Conservation (phyloP, 2,888 invertebrate genomes). For the Brenthis hecate region DNA sequence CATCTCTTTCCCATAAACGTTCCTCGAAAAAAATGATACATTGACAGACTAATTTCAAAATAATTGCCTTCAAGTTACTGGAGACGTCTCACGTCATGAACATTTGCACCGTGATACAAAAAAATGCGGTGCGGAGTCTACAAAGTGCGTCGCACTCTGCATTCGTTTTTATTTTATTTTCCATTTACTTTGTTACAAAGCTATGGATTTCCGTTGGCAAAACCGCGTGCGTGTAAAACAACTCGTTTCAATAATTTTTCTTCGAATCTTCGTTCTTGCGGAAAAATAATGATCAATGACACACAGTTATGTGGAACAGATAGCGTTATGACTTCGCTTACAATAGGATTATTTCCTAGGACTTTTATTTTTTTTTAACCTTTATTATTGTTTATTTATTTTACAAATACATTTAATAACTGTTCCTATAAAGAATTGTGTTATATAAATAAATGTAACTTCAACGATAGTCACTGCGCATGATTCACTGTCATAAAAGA, state of each 20-base stretch:
- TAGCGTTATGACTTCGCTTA: slow-evolving; percentile 8
- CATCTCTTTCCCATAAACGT: slow-evolving; percentile 18
- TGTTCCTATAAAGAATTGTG: too few species aligned
- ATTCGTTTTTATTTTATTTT: slow-evolving; percentile 41
- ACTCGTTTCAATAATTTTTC: slow-evolving; percentile 44
- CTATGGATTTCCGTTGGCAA: slow-evolving; percentile 46
- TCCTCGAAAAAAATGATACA: slow-evolving; percentile 31
- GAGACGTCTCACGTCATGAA: slow-evolving; percentile 40
- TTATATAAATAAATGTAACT: background rate
- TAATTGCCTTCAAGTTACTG: slow-evolving; percentile 42
- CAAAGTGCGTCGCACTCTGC: slow-evolving; percentile 48
- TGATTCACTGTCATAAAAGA: slow-evolving; percentile 52
- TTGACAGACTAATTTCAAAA: slow-evolving; percentile 42
- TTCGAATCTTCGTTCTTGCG: slow-evolving; percentile 39
- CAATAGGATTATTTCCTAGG: background rate
- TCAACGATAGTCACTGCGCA: slow-evolving; percentile 40
- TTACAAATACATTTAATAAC: too few species aligned
- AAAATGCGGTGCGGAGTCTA: slow-evolving; percentile 40
- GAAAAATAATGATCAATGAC: slow-evolving; percentile 40
- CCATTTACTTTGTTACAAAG: slow-evolving; percentile 38
- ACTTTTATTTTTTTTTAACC: too few species aligned
- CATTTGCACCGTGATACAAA: slow-evolving; percentile 40
- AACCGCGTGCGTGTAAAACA: slow-evolving; percentile 40
- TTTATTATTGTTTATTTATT: too few species aligned
- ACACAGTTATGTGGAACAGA: slow-evolving; percentile 30